Evolutionary conservation across 2,888 invertebrate genomes (phyloP).

Genomic region (Leucophenga montana): DNA sequence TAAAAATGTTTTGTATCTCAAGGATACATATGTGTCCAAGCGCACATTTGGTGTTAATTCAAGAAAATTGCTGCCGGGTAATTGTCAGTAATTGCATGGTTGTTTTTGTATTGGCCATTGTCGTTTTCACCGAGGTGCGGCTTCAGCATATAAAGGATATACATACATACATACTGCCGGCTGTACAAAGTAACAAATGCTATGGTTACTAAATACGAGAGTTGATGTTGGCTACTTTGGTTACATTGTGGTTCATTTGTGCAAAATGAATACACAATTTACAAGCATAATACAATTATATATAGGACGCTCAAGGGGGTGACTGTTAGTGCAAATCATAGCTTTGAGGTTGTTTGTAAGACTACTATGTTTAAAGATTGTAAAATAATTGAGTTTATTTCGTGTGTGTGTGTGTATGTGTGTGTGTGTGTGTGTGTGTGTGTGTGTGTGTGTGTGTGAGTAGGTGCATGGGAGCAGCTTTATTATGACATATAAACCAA

Average conservation of each 20-base stretch:
- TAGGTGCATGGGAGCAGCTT: background rate
- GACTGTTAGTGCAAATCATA: slow-evolving; percentile 52
- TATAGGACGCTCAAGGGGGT: slow-evolving; percentile 3
- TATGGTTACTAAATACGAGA: background rate
- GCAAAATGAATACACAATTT: slow-evolving; percentile 50
- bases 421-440: background rate
- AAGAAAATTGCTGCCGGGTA: slow-evolving; percentile 60
- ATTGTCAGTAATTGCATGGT: slow-evolving; percentile 54
- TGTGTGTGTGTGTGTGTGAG: slow-evolving; percentile 3
- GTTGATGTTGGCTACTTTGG: slow-evolving; percentile 28
- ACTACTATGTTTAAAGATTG: slow-evolving; percentile 31
- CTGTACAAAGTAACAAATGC: background rate
- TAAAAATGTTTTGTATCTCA: slow-evolving; percentile 43
- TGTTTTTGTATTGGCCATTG: background rate
- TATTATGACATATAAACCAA: too few relatives aligned
- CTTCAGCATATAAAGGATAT: background rate
- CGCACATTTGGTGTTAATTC: slow-evolving; percentile 56
- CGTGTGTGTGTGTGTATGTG: slow-evolving; percentile 11
- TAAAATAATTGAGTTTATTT: slow-evolving; percentile 40
- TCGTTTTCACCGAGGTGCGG: slow-evolving; percentile 27
- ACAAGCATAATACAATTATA: slow-evolving; percentile 34
- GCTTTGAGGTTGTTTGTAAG: slow-evolving; percentile 42
- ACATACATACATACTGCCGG: too few relatives aligned
- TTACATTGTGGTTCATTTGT: slow-evolving; percentile 62
- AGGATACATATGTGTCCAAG: slow-evolving; percentile 19